These are phyloP conservation scores for Mya arenaria DNA, from an alignment of 1,140 invertebrate species.

Conservation along the genomic window DNA sequence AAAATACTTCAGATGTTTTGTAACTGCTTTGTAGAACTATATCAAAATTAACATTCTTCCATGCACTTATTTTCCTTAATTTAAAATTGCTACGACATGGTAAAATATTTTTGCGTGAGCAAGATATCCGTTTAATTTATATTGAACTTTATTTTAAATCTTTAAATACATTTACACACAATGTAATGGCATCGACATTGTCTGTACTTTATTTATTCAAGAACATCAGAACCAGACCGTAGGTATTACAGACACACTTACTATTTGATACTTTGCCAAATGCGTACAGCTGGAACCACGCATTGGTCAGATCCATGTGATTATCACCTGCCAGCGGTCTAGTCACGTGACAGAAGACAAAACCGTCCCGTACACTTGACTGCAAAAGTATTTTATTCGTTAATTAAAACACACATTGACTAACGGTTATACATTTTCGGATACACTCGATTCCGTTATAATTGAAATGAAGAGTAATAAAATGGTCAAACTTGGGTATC, in stretches of 20 bases:
- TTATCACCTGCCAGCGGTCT: constrained; percentile 38
- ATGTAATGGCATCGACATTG: background rate
- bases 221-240: background rate
- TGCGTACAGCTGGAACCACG: constrained; percentile 65
- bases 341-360: constrained; percentile 58
- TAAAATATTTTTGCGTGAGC: background rate
- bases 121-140: no score
- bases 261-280: constrained; percentile 52
- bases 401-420: no score
- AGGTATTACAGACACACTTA: constrained; percentile 53
- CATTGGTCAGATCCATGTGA: constrained; percentile 55
- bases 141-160: background rate
- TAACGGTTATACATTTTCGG: no score
- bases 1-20: no score
- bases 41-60: no score
- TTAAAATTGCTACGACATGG: background rate
- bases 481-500: no score
- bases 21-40: no score
- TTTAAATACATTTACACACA: background rate
- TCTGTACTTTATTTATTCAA: background rate
- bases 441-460: no score
- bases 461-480: no score
- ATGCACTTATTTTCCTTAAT: no score
- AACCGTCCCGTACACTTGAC: no score
- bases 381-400: no score